Base-by-base conservation (phyloP, 2,888 invertebrate species). In the Eilema caniola region DNA sequence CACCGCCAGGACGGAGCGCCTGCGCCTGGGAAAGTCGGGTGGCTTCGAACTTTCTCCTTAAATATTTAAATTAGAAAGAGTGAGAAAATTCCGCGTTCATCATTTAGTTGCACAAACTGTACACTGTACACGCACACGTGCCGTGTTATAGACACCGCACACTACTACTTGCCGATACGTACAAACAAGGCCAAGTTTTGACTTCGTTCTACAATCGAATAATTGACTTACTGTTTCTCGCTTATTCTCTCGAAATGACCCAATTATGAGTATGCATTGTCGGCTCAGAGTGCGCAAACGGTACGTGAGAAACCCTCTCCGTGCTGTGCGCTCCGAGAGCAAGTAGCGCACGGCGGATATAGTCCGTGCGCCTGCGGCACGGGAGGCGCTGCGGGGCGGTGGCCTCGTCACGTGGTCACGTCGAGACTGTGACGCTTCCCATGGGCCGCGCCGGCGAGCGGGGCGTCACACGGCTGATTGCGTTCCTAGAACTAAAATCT, bases 401-500 rank as follows among this genome's bases (percentile, higher is more conserved):
- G 33, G 33, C 33, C 33, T 4, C 33, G 33, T 33, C n/a, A n/a
- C n/a, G n/a, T n/a, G n/a, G n/a, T n/a, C 33, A 12, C 33, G 33
- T 11, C 12, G 33, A 5, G 1, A 37, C 33, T 37, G 33, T 37
- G 33, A 37, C 33, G 12, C 8, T 12, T 37, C 33, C 33, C 33
- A 37, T 12, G 33, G 33, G 33, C 12, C 33, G 11, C 33, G 12
- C 7, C 33, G 33, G 7, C 7, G 2, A 2, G 2, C 33, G 12
- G 12, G 12, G 33, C 3, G 33, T 12, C 33, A 12, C 33, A 12
- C 33, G 20, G 1, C 2, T 20, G 25, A 68, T 62, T n/a, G 56
- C n/a, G 59, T 63, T 63, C 57, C 23, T 62, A 68, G 63, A 68
- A 68, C 57, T 63, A 59, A 56, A 62, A 41, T 63, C 63, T 68